phyloP scores from a whole-genome alignment of 2,113 vertebrate genomes.

The Eulemur rufifrons region DNA sequence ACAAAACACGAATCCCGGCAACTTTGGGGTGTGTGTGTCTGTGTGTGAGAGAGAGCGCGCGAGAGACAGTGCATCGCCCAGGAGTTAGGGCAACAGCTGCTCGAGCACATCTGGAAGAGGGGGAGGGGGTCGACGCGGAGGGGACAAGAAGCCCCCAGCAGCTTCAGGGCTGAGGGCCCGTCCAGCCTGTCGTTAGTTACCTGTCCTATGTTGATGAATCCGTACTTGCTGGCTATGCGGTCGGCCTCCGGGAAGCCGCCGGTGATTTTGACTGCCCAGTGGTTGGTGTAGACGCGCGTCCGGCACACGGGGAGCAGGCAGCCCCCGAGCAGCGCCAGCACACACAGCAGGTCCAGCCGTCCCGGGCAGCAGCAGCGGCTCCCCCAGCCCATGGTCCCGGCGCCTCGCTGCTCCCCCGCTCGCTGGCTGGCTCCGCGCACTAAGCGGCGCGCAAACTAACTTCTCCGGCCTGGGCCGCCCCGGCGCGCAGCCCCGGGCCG shows the following conservation, averaged over 20 bases:
- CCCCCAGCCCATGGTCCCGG: slow-evolving; percentile 90
- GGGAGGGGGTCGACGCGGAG: background rate
- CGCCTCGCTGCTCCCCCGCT: background rate
- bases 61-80: background rate
- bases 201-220: slow-evolving; percentile 98
- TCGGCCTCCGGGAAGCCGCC: slow-evolving; percentile 93
- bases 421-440: slow-evolving; percentile 27
- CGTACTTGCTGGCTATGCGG: slow-evolving; percentile 95
- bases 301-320: slow-evolving; percentile 90
- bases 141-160: background rate
- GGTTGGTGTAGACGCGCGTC: slow-evolving; percentile 97
- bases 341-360: slow-evolving; percentile 88
- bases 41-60: background rate
- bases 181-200: slow-evolving; percentile 83
- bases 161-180: background rate
- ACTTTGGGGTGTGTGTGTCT: background rate
- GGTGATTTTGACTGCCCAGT: slow-evolving; percentile 96
- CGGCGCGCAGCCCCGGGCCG: slow-evolving; percentile 64
- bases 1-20: slow-evolving; percentile 3
- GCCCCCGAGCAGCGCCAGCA: slow-evolving; percentile 90
- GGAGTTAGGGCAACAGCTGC: slow-evolving; percentile 63
- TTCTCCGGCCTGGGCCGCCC: slow-evolving; percentile 77
- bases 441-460: slow-evolving; percentile 73
- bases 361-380: slow-evolving; percentile 81
- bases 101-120: slow-evolving; percentile 71